Evolutionary conservation across 2,797 vertebrate genomes (phyloP).

Genomic region (Poecilia picta): DNA sequence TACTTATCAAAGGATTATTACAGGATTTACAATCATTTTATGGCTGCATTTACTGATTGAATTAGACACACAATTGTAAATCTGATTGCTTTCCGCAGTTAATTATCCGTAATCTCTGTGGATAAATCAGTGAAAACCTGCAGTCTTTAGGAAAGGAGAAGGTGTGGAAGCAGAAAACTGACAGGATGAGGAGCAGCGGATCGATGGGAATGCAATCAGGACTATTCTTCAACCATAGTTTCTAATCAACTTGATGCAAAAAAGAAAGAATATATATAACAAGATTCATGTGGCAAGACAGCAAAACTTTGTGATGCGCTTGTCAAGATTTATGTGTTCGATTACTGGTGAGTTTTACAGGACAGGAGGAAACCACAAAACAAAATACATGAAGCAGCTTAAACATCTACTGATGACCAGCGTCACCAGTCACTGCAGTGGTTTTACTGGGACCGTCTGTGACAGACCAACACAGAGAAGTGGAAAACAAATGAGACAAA

Average conservation of each 20-base stretch:
- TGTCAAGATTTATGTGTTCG: slow-evolving; percentile 43
- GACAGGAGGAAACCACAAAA: slow-evolving; percentile 17
- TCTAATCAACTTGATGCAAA: slow-evolving; percentile 37
- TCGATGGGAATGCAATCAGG: slow-evolving; percentile 57
- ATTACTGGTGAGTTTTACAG: slow-evolving; percentile 27
- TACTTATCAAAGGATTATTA: background rate
- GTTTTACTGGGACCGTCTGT: background rate
- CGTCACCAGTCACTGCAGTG: background rate
- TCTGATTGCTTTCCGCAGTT: background rate
- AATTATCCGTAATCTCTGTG: background rate
- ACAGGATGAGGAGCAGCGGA: slow-evolving; percentile 27
- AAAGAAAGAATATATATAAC: slow-evolving; percentile 11
- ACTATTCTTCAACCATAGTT: slow-evolving; percentile 36
- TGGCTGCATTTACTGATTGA: slow-evolving; percentile 3
- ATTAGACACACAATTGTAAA: background rate
- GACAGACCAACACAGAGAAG: background rate
- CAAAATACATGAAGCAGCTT: background rate
- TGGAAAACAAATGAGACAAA: background rate
- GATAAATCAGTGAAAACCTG: slow-evolving; percentile 18
- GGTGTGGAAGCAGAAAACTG: slow-evolving; percentile 16
- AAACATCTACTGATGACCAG: background rate
- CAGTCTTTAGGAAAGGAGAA: slow-evolving; percentile 12
- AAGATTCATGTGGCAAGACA: slow-evolving; percentile 21
- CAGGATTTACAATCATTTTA: background rate
- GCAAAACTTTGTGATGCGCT: slow-evolving; percentile 5